phyloP scores from a whole-genome alignment of 1,140 invertebrate species.

The Papilio polytes region DNA sequence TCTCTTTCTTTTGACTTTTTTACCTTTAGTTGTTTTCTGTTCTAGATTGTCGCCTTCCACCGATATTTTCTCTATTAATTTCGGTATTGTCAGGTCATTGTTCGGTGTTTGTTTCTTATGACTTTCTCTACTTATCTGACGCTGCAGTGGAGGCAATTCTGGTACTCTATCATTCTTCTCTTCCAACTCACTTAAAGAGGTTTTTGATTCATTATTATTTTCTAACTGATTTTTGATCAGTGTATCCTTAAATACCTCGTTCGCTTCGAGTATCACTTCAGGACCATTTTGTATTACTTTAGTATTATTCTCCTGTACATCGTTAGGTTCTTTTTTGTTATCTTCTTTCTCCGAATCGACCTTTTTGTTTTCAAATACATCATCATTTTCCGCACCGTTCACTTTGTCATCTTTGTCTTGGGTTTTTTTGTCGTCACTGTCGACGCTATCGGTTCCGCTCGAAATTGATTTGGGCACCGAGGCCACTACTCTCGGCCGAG shows the following conservation, averaged over 20 bases:
- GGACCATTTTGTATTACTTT: conserved; percentile 45
- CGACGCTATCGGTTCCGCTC: conserved; percentile 62
- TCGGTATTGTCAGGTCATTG: conserved; percentile 73
- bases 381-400: conserved; percentile 60
- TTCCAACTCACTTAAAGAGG: conserved; percentile 65
- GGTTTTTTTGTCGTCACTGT: conserved; percentile 57
- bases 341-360: conserved; percentile 37
- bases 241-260: conserved; percentile 34
- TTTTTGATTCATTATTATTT: conserved; percentile 57
- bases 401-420: conserved; percentile 50
- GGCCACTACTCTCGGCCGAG: conserved; percentile 72
- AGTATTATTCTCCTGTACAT: conserved; percentile 35
- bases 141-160: conserved; percentile 63
- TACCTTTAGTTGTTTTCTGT: conserved; percentile 60
- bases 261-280: conserved; percentile 34
- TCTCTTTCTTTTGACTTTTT: conserved; percentile 77
- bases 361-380: conserved; percentile 69
- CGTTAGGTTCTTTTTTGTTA: conserved; percentile 33
- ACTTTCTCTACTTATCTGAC: conserved; percentile 65
- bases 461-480: conserved; percentile 77
- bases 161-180: conserved; percentile 74
- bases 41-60: conserved; percentile 66
- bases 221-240: conserved; percentile 45
- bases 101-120: conserved; percentile 57
- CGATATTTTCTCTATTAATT: conserved; percentile 73